Evolutionary conservation across 2,888 invertebrate genomes (phyloP).

Genomic region (Pyralis farinalis): DNA sequence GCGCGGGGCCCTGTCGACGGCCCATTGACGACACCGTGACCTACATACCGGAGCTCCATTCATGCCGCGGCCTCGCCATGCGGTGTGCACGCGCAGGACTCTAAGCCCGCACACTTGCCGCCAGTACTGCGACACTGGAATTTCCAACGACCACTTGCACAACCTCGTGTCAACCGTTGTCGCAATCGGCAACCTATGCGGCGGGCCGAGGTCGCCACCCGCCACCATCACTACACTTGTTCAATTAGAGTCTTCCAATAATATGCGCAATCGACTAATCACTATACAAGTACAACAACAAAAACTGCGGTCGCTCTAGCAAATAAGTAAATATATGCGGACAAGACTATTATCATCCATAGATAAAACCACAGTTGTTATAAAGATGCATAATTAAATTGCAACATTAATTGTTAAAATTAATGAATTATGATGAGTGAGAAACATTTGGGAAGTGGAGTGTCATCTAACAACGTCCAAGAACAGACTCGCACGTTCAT

Average conservation of each 20-base stretch:
- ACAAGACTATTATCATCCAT: slow-evolving; percentile 1
- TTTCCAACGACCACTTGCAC: slow-evolving; percentile 69
- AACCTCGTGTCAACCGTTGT: slow-evolving; percentile 55
- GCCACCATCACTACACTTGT: slow-evolving; percentile 63
- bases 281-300: slow-evolving; percentile 21
- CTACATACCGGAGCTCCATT: slow-evolving; percentile 77
- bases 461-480: slow-evolving; percentile 27
- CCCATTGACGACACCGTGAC: slow-evolving; percentile 81
- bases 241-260: slow-evolving; percentile 65
- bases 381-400: slow-evolving; percentile 15
- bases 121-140: slow-evolving; percentile 56
- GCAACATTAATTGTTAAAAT: slow-evolving; percentile 13
- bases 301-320: not conserved
- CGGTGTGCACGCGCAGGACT: slow-evolving; percentile 59
- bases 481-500: slow-evolving; percentile 25
- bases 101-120: slow-evolving; percentile 49
- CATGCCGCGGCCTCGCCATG: slow-evolving; percentile 68
- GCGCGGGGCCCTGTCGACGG: slow-evolving; percentile 67
- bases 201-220: slow-evolving; percentile 54
- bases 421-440: slow-evolving; percentile 28
- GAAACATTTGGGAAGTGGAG: slow-evolving; percentile 32
- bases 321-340: not conserved
- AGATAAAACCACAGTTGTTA: slow-evolving; percentile 4
- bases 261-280: slow-evolving; percentile 49
- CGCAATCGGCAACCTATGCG: slow-evolving; percentile 56